Evolutionary conservation across 2,888 invertebrate genomes (phyloP).

Genomic region (Rosalia funebris): DNA sequence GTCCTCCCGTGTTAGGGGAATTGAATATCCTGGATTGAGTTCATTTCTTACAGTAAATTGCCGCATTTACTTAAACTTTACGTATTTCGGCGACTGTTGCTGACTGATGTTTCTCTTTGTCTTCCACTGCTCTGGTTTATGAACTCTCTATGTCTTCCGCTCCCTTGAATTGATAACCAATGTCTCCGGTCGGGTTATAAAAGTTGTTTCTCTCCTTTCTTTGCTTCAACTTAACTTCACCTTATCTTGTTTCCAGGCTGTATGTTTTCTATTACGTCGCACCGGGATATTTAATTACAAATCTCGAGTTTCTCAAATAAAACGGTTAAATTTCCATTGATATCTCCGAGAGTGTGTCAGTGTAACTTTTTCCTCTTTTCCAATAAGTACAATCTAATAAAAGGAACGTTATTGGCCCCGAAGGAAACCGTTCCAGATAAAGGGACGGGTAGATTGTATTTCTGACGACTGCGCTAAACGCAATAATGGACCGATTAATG

Average conservation of each 20-base stretch:
- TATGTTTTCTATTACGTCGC: slow-evolving; percentile 42
- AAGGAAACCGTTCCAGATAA: slow-evolving; percentile 1
- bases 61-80: slow-evolving; percentile 55
- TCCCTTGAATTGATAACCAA: slow-evolving; percentile 57
- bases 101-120: slow-evolving; percentile 56
- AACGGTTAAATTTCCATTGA: slow-evolving; percentile 21
- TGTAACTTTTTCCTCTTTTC: slow-evolving; percentile 18
- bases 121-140: slow-evolving; percentile 50
- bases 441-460: not conserved
- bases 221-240: slow-evolving; percentile 20
- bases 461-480: not conserved
- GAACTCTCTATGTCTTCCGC: slow-evolving; percentile 53
- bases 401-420: slow-evolving; percentile 7
- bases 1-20: slow-evolving; percentile 17
- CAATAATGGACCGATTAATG: not conserved
- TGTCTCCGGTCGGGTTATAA: slow-evolving; percentile 51
- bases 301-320: slow-evolving; percentile 28
- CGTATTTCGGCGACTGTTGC: slow-evolving; percentile 51
- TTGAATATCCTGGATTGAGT: slow-evolving; percentile 38
- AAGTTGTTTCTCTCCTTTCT: slow-evolving; percentile 37
- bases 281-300: slow-evolving; percentile 40
- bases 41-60: slow-evolving; percentile 56
- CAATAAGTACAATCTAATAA: slow-evolving; percentile 17
- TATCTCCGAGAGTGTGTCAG: slow-evolving; percentile 15
- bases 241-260: slow-evolving; percentile 47